These are phyloP conservation scores for Limnephilus lunatus DNA, from an alignment of 2,888 invertebrate species.

Conservation along the genomic window DNA sequence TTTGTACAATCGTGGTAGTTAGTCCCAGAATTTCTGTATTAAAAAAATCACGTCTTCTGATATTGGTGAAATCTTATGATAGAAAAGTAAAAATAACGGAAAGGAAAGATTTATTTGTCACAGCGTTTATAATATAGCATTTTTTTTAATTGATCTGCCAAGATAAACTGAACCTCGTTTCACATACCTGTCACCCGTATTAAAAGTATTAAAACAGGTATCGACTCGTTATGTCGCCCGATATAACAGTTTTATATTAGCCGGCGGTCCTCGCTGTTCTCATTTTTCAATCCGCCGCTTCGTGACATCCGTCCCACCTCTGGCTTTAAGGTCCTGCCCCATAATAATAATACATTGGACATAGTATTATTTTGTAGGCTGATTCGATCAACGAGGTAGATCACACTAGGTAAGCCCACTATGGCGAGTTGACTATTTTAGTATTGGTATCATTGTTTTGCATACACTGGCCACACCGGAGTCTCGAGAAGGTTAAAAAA, in stretches of 20 bases:
- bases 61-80: too few species aligned
- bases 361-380: background rate
- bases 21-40: too few species aligned
- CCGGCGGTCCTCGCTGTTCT: background rate
- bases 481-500: too few species aligned
- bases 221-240: slow-evolving; percentile 41
- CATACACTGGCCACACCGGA: too few species aligned
- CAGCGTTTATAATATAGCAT: too few species aligned
- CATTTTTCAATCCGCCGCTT: slow-evolving; percentile 35
- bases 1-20: too few species aligned
- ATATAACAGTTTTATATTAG: slow-evolving; percentile 26
- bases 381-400: background rate
- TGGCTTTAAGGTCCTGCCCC: background rate
- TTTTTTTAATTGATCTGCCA: slow-evolving; percentile 1
- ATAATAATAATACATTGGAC: background rate
- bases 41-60: too few species aligned
- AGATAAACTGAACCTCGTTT: background rate
- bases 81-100: too few species aligned
- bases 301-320: slow-evolving; percentile 47
- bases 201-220: slow-evolving; percentile 52
- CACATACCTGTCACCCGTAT: slow-evolving; percentile 50
- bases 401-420: background rate
- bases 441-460: too few species aligned
- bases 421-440: too few species aligned
- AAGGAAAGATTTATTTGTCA: too few species aligned